These are phyloP conservation scores for Melieria crassipennis DNA, from an alignment of 2,888 invertebrate species.

Conservation along the genomic window DNA sequence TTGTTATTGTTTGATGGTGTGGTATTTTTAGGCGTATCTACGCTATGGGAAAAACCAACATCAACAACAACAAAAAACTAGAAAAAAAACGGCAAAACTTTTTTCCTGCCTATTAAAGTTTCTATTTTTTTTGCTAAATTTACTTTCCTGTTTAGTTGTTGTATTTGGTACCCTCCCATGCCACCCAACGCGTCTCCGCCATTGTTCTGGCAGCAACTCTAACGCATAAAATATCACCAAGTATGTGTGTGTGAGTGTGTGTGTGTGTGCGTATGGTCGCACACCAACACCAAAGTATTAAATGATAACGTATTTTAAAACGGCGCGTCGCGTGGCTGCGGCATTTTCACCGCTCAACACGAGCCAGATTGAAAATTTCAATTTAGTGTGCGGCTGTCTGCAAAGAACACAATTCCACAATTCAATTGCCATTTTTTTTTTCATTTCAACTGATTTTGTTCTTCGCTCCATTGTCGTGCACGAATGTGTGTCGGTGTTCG, in stretches of 20 bases:
- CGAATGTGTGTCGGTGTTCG: constrained; percentile 1
- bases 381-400: constrained; percentile 45
- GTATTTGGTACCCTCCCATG: not conserved
- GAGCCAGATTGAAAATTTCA: constrained; percentile 43
- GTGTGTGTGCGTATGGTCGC: constrained; percentile 9
- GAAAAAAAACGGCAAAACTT: constrained; percentile 30
- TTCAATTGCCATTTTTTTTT: constrained; percentile 57
- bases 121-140: not conserved
- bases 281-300: constrained; percentile 43
- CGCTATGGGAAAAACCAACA: not conserved
- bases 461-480: not conserved
- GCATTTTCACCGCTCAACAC: constrained; percentile 39
- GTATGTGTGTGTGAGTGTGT: not conserved
- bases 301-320: constrained; percentile 55
- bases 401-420: constrained; percentile 51
- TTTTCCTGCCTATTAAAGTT: constrained; percentile 49
- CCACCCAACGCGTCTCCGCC: not conserved
- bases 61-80: constrained; percentile 1
- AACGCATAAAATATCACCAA: constrained; percentile 1
- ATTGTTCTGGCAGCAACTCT: not conserved
- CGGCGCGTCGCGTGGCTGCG: constrained; percentile 16
- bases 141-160: not conserved
- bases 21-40: constrained; percentile 34
- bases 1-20: not conserved
- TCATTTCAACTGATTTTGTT: constrained; percentile 25